Evolutionary conservation across 2,797 vertebrate genomes (phyloP), one percentile per base, ranked within the genome.

Genomic region (Rhinichthys osculus): DNA sequence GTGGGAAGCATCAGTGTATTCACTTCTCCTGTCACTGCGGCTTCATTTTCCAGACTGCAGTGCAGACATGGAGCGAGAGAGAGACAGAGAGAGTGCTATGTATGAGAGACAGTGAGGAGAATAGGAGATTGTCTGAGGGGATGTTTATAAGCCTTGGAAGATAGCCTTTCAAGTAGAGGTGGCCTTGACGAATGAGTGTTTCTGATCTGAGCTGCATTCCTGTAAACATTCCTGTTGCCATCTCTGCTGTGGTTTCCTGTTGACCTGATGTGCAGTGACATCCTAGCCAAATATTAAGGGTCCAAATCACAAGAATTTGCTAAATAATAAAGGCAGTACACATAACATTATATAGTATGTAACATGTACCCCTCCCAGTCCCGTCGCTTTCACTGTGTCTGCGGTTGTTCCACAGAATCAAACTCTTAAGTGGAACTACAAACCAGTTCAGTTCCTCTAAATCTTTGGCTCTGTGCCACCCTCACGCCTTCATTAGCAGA

Each of bases 1-100:
- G 85, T 88, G 77, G 86, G 88, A 89, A 78, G 82, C 47, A 7
- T 67, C 70, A 50, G 62, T 87, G 85, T 73, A 78, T 85, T 86
- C 84, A 81, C 72, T 89, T 85, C 83, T 85, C 72, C 78, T 72
- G 62, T 86, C 74, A 57, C 42, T 59, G 52, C 14, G 82, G 82
- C 62, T 86, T 82, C 11, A 38, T 83, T 81, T 69, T 86, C 38
- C 76, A 44, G 57, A 69, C 71, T 70, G 52, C 33, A 40, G 27
- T 52, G 33, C 42, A 67, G 78, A 81, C 54, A 27, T 35, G 16
- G 19, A 80, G 52, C 30, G 14, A 77, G 59, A 85, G 40, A 35
- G 19, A 47, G 7, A 76, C 13, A 62, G 40, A 78, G 27, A 30
- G 44, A 19, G 14, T 5, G 21, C 40, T 21, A 38, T 72, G 23